phyloP scores from a whole-genome alignment of 2,797 vertebrate species.

The Morelia viridis region DNA sequence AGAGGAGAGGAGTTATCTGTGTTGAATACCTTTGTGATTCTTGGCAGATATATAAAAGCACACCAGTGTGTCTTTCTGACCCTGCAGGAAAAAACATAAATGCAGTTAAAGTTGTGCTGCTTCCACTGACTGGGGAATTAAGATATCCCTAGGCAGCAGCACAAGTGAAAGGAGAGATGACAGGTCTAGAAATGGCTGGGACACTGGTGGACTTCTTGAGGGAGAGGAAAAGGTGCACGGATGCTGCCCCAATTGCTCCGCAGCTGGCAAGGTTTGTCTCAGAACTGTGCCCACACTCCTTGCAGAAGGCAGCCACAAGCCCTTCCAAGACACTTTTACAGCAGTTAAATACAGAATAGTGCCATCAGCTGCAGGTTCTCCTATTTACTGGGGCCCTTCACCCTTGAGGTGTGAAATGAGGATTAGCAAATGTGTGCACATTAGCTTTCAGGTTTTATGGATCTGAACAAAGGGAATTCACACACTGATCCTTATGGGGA shows the following conservation, averaged over 20 bases:
- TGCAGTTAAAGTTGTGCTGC: neutral
- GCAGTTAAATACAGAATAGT: slow-evolving; percentile 29
- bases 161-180: neutral
- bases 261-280: neutral
- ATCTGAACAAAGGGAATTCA: slow-evolving; percentile 74
- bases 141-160: neutral
- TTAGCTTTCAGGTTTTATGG: slow-evolving; percentile 72
- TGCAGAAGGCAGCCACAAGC: slow-evolving; percentile 50
- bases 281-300: slow-evolving; percentile 8
- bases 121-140: neutral
- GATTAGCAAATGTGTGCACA: slow-evolving; percentile 73
- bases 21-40: neutral
- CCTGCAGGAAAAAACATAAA: neutral
- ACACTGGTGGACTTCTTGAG: slow-evolving; percentile 9
- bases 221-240: neutral
- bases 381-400: slow-evolving; percentile 66
- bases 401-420: slow-evolving; percentile 72
- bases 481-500: slow-evolving; percentile 69
- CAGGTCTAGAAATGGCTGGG: neutral
- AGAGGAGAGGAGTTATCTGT: neutral
- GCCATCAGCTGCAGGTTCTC: slow-evolving; percentile 39
- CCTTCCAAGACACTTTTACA: slow-evolving; percentile 37
- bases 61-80: neutral
- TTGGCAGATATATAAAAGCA: neutral
- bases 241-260: neutral